Conservation (phyloP, 1,140 invertebrate genomes). For the Hycleus phaleratus region DNA sequence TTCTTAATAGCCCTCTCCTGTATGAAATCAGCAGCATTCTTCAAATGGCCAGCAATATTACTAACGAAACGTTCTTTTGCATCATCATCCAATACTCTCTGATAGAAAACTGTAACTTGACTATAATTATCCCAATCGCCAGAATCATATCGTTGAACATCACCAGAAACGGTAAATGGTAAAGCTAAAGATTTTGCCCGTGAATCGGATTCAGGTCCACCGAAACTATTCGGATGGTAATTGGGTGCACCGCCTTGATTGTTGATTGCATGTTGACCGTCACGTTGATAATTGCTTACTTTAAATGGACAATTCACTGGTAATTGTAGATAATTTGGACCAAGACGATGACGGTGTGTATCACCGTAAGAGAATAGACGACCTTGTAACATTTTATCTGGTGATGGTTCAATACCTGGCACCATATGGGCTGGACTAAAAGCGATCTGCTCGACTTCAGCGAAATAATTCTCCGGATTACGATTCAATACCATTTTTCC, state of each 20-base stretch:
- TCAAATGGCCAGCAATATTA: constrained; percentile 75
- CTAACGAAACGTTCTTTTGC: constrained; percentile 63
- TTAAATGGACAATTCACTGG: constrained; percentile 81
- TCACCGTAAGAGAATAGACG: constrained; percentile 83
- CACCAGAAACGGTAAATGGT: constrained; percentile 48
- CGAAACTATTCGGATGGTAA: constrained; percentile 85
- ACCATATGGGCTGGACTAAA: constrained; percentile 81
- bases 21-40: constrained; percentile 74
- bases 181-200: constrained; percentile 46
- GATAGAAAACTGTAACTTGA: constrained; percentile 77
- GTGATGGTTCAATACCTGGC: constrained; percentile 76
- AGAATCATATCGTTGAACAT: constrained; percentile 68
- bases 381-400: constrained; percentile 84
- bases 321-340: constrained; percentile 80
- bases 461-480: constrained; percentile 80
- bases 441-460: constrained; percentile 82
- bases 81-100: constrained; percentile 64
- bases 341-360: constrained; percentile 79
- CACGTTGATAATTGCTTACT: constrained; percentile 68
- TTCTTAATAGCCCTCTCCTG: constrained; percentile 75
- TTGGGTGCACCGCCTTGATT: constrained; percentile 70
- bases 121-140: constrained; percentile 85
- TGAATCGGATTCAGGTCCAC: constrained; percentile 50
- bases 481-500: constrained; percentile 74
- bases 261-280: constrained; percentile 58